A percentile compares a stretch with the other conserved stretches of the same genome.
phyloP scores from a whole-genome alignment of 2,888 invertebrate genomes.

The Notodonta dromedarius region DNA sequence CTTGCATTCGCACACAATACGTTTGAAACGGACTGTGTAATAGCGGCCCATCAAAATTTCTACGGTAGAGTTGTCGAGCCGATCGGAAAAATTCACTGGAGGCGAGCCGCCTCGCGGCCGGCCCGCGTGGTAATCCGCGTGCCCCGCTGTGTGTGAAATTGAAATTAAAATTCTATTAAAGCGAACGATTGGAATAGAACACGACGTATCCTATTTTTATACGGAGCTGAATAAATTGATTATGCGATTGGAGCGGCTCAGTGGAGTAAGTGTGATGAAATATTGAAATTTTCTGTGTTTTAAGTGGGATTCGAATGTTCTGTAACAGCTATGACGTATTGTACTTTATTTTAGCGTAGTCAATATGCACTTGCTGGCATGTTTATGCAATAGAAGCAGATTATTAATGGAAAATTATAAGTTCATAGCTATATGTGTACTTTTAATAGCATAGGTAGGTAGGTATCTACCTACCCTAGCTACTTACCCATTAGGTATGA shows the following conservation, averaged over 20 bases:
- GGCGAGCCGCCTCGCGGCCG: conserved; percentile 41
- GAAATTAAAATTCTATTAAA: conserved; percentile 81
- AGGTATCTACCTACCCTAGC: too few species aligned
- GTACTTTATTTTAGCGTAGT: too few species aligned
- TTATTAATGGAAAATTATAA: too few species aligned
- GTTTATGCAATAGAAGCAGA: too few species aligned
- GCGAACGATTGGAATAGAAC: conserved; percentile 63
- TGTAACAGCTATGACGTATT: too few species aligned
- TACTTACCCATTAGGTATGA: too few species aligned
- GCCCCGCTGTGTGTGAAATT: conserved; percentile 75
- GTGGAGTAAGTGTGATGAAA: conserved; percentile 22
- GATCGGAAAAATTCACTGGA: conserved; percentile 72
- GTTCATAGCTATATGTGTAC: too few species aligned
- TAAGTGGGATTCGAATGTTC: not conserved
- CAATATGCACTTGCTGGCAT: too few species aligned
- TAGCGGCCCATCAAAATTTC: conserved; percentile 77
- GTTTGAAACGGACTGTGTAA: conserved; percentile 78
- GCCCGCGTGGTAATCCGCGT: conserved; percentile 66
- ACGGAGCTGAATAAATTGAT: conserved; percentile 45
- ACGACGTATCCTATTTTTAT: conserved; percentile 46
- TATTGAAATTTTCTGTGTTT: conserved; percentile 20
- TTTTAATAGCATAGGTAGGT: too few species aligned
- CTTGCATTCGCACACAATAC: conserved; percentile 67
- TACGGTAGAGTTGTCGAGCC: conserved; percentile 69
- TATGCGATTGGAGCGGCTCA: conserved; percentile 37